These are phyloP conservation scores for Helogale parvula DNA, from an alignment of 2,113 vertebrate genomes.

Conservation along the genomic window DNA sequence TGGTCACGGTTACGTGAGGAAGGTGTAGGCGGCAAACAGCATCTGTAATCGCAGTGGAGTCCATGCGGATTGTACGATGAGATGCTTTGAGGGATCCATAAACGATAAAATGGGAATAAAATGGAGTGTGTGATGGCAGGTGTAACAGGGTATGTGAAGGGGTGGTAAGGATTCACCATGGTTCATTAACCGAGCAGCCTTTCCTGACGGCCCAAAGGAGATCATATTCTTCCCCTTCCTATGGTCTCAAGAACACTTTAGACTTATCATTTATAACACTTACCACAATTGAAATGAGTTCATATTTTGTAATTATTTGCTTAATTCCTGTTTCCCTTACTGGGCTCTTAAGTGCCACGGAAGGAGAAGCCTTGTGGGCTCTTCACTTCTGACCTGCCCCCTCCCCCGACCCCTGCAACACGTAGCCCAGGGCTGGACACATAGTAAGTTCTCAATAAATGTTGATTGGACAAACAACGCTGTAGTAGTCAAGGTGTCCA, in stretches of 20 bases:
- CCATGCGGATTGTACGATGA: not conserved
- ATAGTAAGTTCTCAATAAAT: not conserved
- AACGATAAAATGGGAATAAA: not conserved
- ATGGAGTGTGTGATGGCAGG: not conserved
- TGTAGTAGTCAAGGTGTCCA: not conserved
- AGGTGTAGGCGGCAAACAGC: rapidly evolving
- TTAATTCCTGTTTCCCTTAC: not conserved
- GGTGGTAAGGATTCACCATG: not conserved
- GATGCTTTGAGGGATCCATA: not conserved
- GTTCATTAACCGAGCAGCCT: not conserved
- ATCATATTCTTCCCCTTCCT: not conserved
- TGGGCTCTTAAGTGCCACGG: not conserved
- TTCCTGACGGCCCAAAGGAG: not conserved
- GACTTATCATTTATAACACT: not conserved
- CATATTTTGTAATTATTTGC: not conserved
- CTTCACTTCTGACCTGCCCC: not conserved
- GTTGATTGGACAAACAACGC: not conserved
- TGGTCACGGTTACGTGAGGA: not conserved
- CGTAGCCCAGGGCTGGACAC: not conserved
- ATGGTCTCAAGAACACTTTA: not conserved
- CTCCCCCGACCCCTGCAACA: not conserved
- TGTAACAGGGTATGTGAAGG: not conserved
- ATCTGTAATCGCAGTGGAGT: not conserved
- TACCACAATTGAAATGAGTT: not conserved
- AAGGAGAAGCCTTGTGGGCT: too few relatives aligned